These are phyloP conservation scores for Knipowitschia caucasica DNA, from an alignment of 2,797 vertebrate genomes.

Conservation along the genomic window DNA sequence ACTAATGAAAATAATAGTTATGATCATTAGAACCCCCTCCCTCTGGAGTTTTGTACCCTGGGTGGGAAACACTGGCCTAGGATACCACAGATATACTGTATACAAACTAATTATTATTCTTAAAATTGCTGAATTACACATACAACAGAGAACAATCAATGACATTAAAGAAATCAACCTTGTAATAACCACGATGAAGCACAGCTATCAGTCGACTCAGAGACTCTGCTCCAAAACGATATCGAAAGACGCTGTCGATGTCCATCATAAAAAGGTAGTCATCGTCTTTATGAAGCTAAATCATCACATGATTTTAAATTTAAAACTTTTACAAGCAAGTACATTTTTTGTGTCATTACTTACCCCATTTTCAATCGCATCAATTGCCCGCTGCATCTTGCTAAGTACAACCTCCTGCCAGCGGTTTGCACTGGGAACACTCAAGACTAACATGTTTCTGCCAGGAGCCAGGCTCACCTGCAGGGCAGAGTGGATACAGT, in stretches of 20 bases:
- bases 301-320: neutral
- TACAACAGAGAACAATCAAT: neutral
- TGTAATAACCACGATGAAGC: conserved; percentile 74
- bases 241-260: conserved; percentile 56
- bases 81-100: no score
- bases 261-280: conserved; percentile 66
- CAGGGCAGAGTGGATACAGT: neutral
- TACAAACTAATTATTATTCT: neutral
- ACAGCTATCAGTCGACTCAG: conserved; percentile 68
- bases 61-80: no score
- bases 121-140: neutral
- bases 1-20: no score
- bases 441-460: conserved; percentile 19
- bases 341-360: neutral
- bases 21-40: no score
- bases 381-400: conserved; percentile 48
- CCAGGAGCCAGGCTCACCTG: conserved; percentile 9
- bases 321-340: no score
- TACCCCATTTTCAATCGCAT: conserved; percentile 42
- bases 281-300: conserved; percentile 44
- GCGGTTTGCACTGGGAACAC: conserved; percentile 31
- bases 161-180: conserved; percentile 22
- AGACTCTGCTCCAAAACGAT: conserved; percentile 71
- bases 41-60: no score
- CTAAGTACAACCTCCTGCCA: conserved; percentile 52